Evolutionary conservation across 2,113 vertebrate genomes (phyloP).

Genomic region (Axis porcinus): DNA sequence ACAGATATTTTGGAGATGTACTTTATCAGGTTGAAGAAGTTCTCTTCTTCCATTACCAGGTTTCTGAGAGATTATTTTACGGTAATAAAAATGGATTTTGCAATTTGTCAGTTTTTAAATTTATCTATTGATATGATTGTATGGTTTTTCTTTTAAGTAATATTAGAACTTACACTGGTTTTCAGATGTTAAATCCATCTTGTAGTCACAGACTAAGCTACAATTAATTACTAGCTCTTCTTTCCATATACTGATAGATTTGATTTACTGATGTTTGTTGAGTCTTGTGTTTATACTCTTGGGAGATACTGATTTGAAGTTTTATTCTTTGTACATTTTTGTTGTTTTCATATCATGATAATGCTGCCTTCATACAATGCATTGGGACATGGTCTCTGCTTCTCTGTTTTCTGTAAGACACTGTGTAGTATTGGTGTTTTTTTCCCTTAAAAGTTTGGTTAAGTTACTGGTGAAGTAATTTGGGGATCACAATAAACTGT

Average conservation of each 20-base stretch:
- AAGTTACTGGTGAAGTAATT: neutral
- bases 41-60: neutral
- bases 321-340: neutral
- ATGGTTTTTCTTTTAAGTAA: neutral
- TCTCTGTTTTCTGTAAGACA: neutral
- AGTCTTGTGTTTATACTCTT: neutral
- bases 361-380: neutral
- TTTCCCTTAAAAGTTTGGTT: neutral
- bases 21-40: neutral
- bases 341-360: neutral
- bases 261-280: neutral
- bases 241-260: neutral
- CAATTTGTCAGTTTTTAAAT: neutral
- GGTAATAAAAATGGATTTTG: neutral
- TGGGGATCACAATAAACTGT: neutral
- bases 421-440: neutral
- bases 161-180: neutral
- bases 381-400: neutral
- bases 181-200: neutral
- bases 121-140: neutral
- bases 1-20: neutral
- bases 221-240: neutral
- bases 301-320: neutral
- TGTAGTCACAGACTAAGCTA: neutral
- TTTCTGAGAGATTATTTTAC: neutral